Evolutionary conservation across 2,113 vertebrate genomes (phyloP).

Genomic region (Phasianus colchicus): DNA sequence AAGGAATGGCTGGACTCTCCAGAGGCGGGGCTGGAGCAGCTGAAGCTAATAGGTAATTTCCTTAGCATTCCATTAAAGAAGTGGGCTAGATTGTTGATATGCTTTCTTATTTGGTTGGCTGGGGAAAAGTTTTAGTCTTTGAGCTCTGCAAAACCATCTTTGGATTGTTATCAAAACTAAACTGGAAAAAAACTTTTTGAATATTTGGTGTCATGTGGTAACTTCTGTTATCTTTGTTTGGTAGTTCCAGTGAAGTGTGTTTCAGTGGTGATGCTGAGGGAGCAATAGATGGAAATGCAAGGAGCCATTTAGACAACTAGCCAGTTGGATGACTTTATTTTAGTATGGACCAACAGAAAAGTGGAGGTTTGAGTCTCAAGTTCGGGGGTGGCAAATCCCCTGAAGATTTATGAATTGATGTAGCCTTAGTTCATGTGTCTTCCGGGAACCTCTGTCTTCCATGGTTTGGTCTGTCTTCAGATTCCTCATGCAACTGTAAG

Average conservation of each 20-base stretch:
- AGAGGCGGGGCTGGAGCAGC: not conserved
- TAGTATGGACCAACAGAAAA: not conserved
- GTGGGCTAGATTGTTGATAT: not conserved
- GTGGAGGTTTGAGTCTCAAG: not conserved
- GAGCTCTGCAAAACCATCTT: not conserved
- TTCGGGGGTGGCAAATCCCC: not conserved
- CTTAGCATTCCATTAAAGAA: not conserved
- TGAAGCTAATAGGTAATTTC: not conserved
- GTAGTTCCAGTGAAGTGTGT: not conserved
- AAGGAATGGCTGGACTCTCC: not conserved
- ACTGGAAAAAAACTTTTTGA: not conserved
- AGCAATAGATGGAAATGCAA: not conserved
- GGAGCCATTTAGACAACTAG: not conserved
- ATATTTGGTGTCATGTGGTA: not conserved
- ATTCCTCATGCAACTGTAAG: not conserved
- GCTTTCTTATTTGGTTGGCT: not conserved
- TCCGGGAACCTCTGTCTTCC: not conserved
- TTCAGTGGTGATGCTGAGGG: not conserved
- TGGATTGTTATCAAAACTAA: not conserved
- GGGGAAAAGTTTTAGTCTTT: not conserved
- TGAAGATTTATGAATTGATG: not conserved
- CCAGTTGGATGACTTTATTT: not conserved
- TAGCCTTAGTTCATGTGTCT: not conserved
- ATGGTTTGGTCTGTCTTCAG: not conserved
- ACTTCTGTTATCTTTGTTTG: not conserved